Percentiles rank a stretch among this genome's conserved stretches.
Evolutionary conservation across 2,888 invertebrate species (phyloP).

Genomic region (Eucera pruinosa): DNA sequence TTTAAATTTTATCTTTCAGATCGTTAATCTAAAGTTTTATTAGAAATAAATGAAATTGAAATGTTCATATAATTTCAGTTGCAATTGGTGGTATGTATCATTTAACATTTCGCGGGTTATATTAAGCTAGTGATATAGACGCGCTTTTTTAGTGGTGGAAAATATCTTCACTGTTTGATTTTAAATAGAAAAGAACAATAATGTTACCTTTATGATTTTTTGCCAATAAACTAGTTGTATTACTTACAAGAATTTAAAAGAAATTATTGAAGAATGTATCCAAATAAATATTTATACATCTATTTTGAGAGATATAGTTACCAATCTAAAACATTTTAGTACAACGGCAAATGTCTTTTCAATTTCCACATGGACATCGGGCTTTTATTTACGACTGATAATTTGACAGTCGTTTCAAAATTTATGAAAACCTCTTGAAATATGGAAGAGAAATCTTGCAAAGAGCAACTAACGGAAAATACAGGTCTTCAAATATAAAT

Average conservation of each 20-base stretch:
- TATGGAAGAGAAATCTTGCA: conserved; percentile 81
- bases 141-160: not conserved
- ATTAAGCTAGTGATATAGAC: conserved; percentile 7
- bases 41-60: not conserved
- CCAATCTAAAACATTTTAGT: conserved; percentile 59
- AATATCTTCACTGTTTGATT: not conserved
- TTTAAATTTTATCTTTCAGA: not conserved
- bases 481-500: conserved; percentile 74
- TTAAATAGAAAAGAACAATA: not conserved
- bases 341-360: conserved; percentile 63
- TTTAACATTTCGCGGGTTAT: conserved; percentile 9
- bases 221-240: not conserved
- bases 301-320: conserved; percentile 39
- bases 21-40: not conserved
- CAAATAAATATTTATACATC: not conserved
- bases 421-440: conserved; percentile 75
- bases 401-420: conserved; percentile 77
- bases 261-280: not conserved
- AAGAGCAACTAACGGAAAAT: conserved; percentile 77
- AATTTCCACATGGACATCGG: conserved; percentile 69
- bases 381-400: conserved; percentile 76
- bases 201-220: not conserved
- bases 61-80: not conserved
- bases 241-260: not conserved
- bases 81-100: too few relatives aligned